A percentile compares a stretch with the other conserved stretches of the same genome.
Conservation (phyloP, 1,140 invertebrate genomes). For the Colletes gigas region DNA sequence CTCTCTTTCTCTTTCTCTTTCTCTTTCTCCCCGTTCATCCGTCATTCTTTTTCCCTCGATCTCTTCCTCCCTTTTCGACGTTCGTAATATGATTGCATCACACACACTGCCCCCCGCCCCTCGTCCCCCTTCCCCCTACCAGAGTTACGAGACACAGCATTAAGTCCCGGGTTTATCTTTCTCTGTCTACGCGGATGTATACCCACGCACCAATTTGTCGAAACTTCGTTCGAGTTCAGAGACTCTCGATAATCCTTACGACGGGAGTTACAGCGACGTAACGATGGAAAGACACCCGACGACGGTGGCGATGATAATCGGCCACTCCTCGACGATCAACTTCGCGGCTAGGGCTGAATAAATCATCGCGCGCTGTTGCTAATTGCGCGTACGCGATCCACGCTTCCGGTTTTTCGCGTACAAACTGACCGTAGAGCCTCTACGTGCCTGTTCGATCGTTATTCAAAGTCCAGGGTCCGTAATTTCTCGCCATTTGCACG, state of each 20-base stretch:
- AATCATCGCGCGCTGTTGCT: background rate
- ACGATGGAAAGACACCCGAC: no score
- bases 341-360: background rate
- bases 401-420: background rate
- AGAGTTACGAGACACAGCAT: slow-evolving; percentile 5
- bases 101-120: slow-evolving; percentile 16
- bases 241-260: background rate
- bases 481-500: no score
- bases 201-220: background rate
- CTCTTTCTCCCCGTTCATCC: slow-evolving; percentile 23
- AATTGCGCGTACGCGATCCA: no score
- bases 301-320: background rate
- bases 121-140: no score
- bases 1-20: no score
- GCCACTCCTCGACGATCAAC: background rate
- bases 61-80: slow-evolving; percentile 38
- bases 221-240: slow-evolving; percentile 8
- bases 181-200: background rate
- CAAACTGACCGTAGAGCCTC: background rate
- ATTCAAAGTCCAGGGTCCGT: no score
- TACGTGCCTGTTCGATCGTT: no score
- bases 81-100: slow-evolving; percentile 50
- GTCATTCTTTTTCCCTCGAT: slow-evolving; percentile 47
- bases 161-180: slow-evolving; percentile 14
- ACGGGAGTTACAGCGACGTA: no score